phyloP scores from a whole-genome alignment of 2,797 vertebrate genomes.

The Echeneis naucrates region DNA sequence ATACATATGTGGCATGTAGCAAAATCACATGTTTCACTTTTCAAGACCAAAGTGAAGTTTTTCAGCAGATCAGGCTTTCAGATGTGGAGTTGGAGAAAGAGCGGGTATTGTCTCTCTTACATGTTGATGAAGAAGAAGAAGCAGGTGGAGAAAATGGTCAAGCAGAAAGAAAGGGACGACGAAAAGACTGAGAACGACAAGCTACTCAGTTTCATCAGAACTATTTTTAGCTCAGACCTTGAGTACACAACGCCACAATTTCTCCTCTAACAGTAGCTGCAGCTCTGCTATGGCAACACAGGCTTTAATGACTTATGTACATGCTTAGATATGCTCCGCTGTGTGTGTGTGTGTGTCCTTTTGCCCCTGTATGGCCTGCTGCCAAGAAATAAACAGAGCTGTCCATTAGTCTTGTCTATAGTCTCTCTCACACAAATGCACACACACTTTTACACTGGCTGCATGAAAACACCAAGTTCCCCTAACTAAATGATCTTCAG shows the following conservation, averaged over 20 bases:
- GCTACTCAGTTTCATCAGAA: background rate
- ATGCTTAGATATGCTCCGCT: constrained; percentile 23
- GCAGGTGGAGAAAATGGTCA: background rate
- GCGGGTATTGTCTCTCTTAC: background rate
- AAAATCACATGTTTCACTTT: background rate
- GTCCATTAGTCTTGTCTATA: constrained; percentile 35
- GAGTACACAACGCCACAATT: constrained; percentile 17
- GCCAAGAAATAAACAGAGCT: constrained; percentile 47
- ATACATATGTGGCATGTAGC: background rate
- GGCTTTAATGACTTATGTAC: constrained; percentile 54
- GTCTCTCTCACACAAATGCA: background rate
- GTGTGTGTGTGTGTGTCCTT: constrained; percentile 2
- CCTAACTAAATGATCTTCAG: no score
- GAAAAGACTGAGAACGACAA: constrained; percentile 19
- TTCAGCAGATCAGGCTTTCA: constrained; percentile 14
- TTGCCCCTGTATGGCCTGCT: constrained; percentile 21
- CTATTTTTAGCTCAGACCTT: constrained; percentile 51
- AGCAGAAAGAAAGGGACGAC: constrained; percentile 1
- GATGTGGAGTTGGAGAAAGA: background rate
- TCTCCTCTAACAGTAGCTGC: constrained; percentile 51
- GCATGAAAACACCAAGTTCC: no score
- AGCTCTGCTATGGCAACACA: constrained; percentile 67
- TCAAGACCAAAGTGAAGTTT: constrained; percentile 15
- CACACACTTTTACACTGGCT: background rate
- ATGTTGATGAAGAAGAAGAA: constrained; percentile 2